phyloP scores from a whole-genome alignment of 2,113 vertebrate genomes.

The Paramormyrops kingsleyae region DNA sequence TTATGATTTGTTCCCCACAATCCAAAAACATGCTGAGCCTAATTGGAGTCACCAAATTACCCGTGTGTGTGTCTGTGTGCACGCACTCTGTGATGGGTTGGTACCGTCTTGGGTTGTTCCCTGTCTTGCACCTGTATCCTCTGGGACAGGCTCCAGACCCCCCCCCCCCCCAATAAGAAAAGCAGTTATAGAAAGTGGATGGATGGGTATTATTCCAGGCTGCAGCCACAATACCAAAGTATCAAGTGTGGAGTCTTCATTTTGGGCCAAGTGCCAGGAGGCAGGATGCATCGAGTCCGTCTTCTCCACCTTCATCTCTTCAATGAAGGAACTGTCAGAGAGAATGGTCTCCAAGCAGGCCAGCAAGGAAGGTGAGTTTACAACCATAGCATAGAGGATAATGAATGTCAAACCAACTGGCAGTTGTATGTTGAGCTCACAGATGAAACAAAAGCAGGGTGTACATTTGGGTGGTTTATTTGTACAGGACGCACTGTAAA shows the following conservation, averaged over 20 bases:
- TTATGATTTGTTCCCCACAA: background rate
- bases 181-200: background rate
- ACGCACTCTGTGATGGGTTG: background rate
- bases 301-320: constrained; percentile 42
- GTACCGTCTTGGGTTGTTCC: background rate
- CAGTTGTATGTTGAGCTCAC: background rate
- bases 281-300: constrained; percentile 48
- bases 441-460: background rate
- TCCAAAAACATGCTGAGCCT: background rate
- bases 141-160: no score
- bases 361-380: constrained; percentile 50
- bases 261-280: constrained; percentile 56
- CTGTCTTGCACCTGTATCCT: no score
- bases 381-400: background rate
- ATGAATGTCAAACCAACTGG: background rate
- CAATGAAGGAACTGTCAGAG: constrained; percentile 40
- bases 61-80: background rate
- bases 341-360: constrained; percentile 48
- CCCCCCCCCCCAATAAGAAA: background rate
- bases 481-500: background rate
- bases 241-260: constrained; percentile 17
- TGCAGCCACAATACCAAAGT: background rate
- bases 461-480: background rate
- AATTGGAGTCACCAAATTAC: background rate
- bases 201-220: background rate